These are phyloP conservation scores for Gryllus bimaculatus DNA, from an alignment of 1,140 invertebrate species.

Conservation along the genomic window DNA sequence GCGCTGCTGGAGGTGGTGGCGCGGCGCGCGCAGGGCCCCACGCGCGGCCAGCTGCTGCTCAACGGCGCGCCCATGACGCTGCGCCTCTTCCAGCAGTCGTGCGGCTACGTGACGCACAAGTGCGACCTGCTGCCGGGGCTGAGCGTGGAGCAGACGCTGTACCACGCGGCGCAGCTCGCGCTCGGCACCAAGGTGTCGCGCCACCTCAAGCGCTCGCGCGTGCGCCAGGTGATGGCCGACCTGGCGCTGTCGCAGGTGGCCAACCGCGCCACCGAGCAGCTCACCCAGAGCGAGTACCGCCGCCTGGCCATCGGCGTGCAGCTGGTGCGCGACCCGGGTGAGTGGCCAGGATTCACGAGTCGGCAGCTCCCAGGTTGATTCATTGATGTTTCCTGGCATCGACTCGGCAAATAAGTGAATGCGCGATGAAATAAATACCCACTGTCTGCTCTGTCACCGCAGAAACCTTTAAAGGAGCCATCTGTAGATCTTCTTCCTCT, in stretches of 20 bases:
- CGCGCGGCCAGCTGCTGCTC: constrained; percentile 72
- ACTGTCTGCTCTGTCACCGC: no score
- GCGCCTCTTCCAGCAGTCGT: constrained; percentile 71
- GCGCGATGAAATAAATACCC: no score
- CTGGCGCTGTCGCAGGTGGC: constrained; percentile 78
- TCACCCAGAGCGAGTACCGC: constrained; percentile 75
- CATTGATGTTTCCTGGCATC: no score
- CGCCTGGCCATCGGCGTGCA: constrained; percentile 78
- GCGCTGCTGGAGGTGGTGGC: constrained; percentile 84
- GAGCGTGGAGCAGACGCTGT: constrained; percentile 74
- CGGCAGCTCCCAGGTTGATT: no score
- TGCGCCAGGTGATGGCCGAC: constrained; percentile 78
- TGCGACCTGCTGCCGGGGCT: constrained; percentile 73
- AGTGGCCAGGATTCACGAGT: constrained; percentile 12
- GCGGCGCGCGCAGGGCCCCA: constrained; percentile 57
- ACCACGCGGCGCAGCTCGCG: constrained; percentile 58
- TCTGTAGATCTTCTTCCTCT: no score
- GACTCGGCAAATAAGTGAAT: no score
- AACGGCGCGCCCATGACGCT: constrained; percentile 72
- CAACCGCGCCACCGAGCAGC: constrained; percentile 64
- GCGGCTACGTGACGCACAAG: constrained; percentile 74
- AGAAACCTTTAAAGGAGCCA: no score
- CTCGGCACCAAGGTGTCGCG: constrained; percentile 52
- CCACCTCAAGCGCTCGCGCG: constrained; percentile 56
- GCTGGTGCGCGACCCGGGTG: constrained; percentile 76